Evolutionary conservation across 2,888 invertebrate genomes (phyloP).

Genomic region (Pseudococcus viburni): DNA sequence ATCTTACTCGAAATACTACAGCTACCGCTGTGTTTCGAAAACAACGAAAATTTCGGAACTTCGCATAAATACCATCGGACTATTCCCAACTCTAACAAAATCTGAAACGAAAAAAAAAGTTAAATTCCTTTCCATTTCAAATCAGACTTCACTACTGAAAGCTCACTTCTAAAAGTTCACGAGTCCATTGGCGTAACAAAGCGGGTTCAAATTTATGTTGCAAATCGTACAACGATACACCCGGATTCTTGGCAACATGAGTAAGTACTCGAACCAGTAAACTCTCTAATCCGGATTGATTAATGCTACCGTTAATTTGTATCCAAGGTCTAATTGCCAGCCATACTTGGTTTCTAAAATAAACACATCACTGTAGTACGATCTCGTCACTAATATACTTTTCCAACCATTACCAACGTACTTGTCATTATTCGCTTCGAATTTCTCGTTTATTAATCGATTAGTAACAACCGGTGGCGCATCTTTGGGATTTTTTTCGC

Average conservation of each 20-base stretch:
- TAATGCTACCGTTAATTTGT: conserved; percentile 81
- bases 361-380: not conserved
- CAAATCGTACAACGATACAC: conserved; percentile 74
- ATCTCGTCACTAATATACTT: not conserved
- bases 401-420: not conserved
- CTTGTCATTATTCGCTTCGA: conserved; percentile 72
- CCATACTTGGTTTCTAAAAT: conserved; percentile 49
- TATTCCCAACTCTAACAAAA: not conserved
- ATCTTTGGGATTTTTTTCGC: conserved; percentile 8
- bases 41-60: conserved; percentile 9
- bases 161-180: conserved; percentile 77
- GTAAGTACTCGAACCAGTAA: conserved; percentile 80
- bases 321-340: conserved; percentile 80
- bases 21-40: not conserved
- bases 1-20: not conserved
- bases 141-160: conserved; percentile 49
- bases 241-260: conserved; percentile 78
- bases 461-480: not conserved
- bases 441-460: conserved; percentile 72
- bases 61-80: not conserved
- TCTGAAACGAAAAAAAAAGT: not conserved
- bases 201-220: conserved; percentile 77
- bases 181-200: conserved; percentile 78
- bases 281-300: conserved; percentile 78
- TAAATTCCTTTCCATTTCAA: not conserved